Conservation (phyloP, 1,140 invertebrate genomes). For the Drosophila neocordata region DNA sequence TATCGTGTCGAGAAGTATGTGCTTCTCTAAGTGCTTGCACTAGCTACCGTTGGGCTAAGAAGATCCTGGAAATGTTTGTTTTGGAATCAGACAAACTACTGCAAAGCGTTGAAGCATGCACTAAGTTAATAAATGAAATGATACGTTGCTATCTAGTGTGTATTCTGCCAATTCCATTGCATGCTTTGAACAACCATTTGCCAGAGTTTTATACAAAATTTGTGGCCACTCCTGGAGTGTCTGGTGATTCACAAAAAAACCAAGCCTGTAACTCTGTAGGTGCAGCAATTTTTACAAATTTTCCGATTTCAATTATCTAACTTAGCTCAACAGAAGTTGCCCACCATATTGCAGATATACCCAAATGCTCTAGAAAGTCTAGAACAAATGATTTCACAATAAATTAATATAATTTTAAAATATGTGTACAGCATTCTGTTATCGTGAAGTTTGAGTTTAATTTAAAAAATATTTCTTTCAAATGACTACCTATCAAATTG, state of each 20-base stretch:
- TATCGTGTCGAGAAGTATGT: conserved; percentile 39
- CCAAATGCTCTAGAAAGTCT: conserved; percentile 28
- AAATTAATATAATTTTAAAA: conserved; percentile 7
- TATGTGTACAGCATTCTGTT: too few relatives aligned
- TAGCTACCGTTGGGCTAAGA: conserved; percentile 65
- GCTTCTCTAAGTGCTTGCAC: conserved; percentile 42
- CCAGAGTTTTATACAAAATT: conserved; percentile 56
- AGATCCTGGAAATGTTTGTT: conserved; percentile 61
- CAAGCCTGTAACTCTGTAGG: conserved; percentile 30
- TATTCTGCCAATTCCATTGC: conserved; percentile 59
- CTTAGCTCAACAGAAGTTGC: not conserved
- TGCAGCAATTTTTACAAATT: conserved; percentile 40
- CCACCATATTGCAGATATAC: conserved; percentile 18
- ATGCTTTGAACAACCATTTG: conserved; percentile 43
- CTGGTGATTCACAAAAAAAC: conserved; percentile 32
- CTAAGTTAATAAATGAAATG: conserved; percentile 36
- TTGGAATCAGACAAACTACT: conserved; percentile 62
- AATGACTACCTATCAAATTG: too few relatives aligned
- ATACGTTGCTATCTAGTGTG: conserved; percentile 60
- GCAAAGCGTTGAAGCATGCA: conserved; percentile 30
- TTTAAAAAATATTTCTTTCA: too few relatives aligned
- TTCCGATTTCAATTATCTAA: conserved; percentile 46
- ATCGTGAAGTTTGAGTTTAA: too few relatives aligned
- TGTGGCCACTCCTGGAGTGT: conserved; percentile 51
- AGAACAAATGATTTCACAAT: conserved; percentile 34